Percentiles rank a stretch among this genome's conserved stretches.
Conservation (phyloP, 2,888 invertebrate species). For the Protonemura montana region DNA sequence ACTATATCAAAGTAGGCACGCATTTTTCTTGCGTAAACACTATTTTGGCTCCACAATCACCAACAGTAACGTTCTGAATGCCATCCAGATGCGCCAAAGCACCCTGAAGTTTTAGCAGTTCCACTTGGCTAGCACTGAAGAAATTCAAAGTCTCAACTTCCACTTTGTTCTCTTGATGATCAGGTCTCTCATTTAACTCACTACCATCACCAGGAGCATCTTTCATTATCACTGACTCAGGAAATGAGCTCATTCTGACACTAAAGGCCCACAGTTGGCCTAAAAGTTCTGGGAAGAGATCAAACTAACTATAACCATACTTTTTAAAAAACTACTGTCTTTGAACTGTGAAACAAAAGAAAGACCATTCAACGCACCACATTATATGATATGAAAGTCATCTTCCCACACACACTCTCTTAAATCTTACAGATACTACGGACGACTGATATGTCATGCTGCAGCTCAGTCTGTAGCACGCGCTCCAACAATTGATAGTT, state of each 20-base stretch:
- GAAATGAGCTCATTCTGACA: background rate
- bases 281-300: background rate
- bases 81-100: background rate
- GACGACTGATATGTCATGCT: background rate
- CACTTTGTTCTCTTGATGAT: background rate
- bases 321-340: background rate
- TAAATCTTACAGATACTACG: background rate
- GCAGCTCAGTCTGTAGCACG: background rate
- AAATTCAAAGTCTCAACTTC: background rate
- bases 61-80: background rate
- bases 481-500: background rate
- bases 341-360: background rate
- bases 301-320: background rate
- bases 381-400: background rate
- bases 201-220: background rate
- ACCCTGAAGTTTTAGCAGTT: background rate
- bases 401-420: background rate
- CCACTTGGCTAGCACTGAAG: background rate
- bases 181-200: background rate
- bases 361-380: background rate
- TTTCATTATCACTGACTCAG: background rate
- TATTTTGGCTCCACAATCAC: background rate
- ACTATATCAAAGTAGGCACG: background rate
- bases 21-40: background rate
- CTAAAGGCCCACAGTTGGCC: background rate